phyloP scores from a whole-genome alignment of 1,140 invertebrate species.

The Drosophila prosaltans region DNA sequence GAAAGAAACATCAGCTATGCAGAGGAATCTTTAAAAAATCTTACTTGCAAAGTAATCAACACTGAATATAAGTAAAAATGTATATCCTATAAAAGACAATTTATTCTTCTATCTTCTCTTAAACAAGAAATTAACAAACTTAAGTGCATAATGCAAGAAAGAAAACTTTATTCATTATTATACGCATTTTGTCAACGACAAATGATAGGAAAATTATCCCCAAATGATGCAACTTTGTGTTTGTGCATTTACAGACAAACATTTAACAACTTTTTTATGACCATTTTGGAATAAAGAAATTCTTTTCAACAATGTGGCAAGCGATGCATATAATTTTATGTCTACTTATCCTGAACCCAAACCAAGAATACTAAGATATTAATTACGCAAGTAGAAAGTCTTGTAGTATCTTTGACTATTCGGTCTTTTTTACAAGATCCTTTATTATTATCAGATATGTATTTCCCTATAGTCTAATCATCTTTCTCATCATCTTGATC shows the following conservation, averaged over 20 bases:
- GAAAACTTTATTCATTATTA: slow-evolving; percentile 2
- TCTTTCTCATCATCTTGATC: no score
- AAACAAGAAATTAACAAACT: not conserved
- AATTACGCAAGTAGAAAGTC: not conserved
- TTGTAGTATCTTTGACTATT: not conserved
- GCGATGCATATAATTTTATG: slow-evolving; percentile 13
- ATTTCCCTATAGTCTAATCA: no score
- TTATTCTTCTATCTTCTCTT: not conserved
- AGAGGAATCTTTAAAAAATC: no score
- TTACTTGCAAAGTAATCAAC: no score
- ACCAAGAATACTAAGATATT: not conserved
- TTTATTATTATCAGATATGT: no score
- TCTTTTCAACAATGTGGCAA: slow-evolving; percentile 12
- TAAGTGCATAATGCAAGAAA: not conserved
- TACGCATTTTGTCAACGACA: not conserved
- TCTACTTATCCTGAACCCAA: not conserved
- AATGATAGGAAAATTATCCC: slow-evolving; percentile 1
- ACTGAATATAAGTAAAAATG: no score
- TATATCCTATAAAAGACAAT: not conserved
- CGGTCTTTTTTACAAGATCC: not conserved
- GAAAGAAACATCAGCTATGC: no score
- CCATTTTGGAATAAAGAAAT: slow-evolving; percentile 6
- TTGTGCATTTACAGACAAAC: slow-evolving; percentile 14
- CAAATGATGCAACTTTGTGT: slow-evolving; percentile 19
- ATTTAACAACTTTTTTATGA: slow-evolving; percentile 19